These are phyloP conservation scores for Octomys mimax DNA, from an alignment of 2,797 vertebrate species.

Conservation along the genomic window DNA sequence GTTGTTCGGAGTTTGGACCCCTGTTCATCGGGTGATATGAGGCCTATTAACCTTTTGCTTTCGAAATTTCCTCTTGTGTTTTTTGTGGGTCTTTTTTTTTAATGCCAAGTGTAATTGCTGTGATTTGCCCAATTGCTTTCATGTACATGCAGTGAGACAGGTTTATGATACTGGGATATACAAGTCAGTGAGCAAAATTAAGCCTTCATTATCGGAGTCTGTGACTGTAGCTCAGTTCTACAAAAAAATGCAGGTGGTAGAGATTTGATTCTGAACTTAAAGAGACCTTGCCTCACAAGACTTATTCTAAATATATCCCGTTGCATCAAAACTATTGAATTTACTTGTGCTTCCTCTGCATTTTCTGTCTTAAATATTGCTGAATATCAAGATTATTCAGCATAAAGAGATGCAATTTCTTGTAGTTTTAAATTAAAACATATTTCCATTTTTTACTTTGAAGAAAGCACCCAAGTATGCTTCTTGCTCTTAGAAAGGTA, in stretches of 20 bases:
- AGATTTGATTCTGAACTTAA: constrained; percentile 84
- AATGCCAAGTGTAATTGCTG: constrained; percentile 81
- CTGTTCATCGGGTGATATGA: constrained; percentile 50
- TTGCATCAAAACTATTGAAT: constrained; percentile 79
- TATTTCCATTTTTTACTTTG: constrained; percentile 67
- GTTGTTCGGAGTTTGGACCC: constrained; percentile 68
- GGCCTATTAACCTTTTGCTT: constrained; percentile 70
- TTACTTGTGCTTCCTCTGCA: constrained; percentile 82
- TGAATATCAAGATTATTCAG: constrained; percentile 75
- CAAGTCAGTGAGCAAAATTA: constrained; percentile 79
- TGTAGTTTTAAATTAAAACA: constrained; percentile 79
- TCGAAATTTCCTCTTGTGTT: constrained; percentile 68
- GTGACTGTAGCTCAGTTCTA: constrained; percentile 62
- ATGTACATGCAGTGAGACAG: constrained; percentile 79
- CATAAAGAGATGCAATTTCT: constrained; percentile 65
- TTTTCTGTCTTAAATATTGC: constrained; percentile 79
- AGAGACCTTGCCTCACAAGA: constrained; percentile 37
- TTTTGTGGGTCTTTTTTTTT: constrained; percentile 63
- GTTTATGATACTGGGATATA: constrained; percentile 74
- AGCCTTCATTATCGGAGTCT: constrained; percentile 76
- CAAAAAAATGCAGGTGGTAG: constrained; percentile 71
- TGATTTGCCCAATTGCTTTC: constrained; percentile 84
- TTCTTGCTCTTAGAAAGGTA: constrained; percentile 62
- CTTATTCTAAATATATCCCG: constrained; percentile 85
- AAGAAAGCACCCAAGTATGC: constrained; percentile 23